phyloP scores from a whole-genome alignment of 37 sponge, comb jelly and placozoan genomes.

The Ephydatia muelleri region DNA sequence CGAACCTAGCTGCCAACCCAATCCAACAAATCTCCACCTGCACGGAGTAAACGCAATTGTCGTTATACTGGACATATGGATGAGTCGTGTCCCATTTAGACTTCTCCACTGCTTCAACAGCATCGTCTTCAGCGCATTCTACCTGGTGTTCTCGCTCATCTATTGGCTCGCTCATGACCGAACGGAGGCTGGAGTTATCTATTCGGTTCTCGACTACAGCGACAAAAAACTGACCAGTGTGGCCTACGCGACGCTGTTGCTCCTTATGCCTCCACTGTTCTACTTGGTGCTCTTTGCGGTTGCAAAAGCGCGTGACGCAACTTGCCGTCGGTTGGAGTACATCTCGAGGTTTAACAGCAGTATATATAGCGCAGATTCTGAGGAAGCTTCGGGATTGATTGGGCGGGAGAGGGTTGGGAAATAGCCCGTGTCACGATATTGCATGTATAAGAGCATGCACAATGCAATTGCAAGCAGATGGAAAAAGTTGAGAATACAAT shows the following conservation, averaged over 20 bases:
- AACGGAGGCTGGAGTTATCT: not conserved
- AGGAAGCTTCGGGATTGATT: not conserved
- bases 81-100: constrained; percentile 17
- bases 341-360: not conserved
- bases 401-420: too few species aligned
- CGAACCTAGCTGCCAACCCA: not conserved
- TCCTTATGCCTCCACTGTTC: not conserved
- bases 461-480: too few species aligned
- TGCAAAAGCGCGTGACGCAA: not conserved
- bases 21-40: constrained; percentile 11
- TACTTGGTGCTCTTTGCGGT: not conserved
- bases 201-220: not conserved
- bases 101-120: constrained; percentile 25
- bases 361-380: too few species aligned
- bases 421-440: too few species aligned
- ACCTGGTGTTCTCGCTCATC: constrained; percentile 22
- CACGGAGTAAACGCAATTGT: constrained; percentile 47
- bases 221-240: not conserved
- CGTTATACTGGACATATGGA: constrained; percentile 16
- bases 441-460: too few species aligned
- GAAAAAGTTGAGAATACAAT: too few species aligned
- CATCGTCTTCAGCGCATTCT: not conserved
- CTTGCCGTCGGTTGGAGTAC: not conserved
- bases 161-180: not conserved
- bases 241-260: not conserved